A percentile compares a stretch with the other conserved stretches of the same genome.
These are phyloP conservation scores for Pyrochroa serraticornis DNA, from an alignment of 2,888 invertebrate genomes.

Conservation along the genomic window DNA sequence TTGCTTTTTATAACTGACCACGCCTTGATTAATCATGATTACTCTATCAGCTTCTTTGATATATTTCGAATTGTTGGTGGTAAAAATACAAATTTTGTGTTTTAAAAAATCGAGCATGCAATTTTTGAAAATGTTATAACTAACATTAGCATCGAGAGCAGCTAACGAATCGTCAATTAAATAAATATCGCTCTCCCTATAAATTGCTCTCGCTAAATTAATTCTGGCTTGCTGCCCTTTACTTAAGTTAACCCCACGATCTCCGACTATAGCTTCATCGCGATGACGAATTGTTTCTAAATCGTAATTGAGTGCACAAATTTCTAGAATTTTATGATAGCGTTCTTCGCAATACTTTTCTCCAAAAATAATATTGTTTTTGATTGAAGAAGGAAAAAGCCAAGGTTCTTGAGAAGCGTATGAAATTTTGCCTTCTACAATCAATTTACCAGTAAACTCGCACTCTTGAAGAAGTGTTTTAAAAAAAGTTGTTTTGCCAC, in stretches of 20 bases:
- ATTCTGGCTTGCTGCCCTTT: conserved; percentile 86
- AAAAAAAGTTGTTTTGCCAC: conserved; percentile 64
- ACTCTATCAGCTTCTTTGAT: conserved; percentile 60
- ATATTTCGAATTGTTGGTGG: conserved; percentile 64
- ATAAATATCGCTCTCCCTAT: conserved; percentile 81
- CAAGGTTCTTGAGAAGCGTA: conserved; percentile 71
- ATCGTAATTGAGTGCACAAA: conserved; percentile 70
- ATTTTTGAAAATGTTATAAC: conserved; percentile 23
- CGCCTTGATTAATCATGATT: conserved; percentile 53
- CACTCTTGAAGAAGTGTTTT: conserved; percentile 55
- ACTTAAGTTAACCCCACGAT: conserved; percentile 61
- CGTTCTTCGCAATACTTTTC: conserved; percentile 63
- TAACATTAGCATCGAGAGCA: conserved; percentile 70
- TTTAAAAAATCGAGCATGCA: conserved; percentile 66
- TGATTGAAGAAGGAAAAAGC: conserved; percentile 65
- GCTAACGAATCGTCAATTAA: conserved; percentile 86
- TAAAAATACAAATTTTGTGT: too few relatives aligned
- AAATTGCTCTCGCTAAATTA: conserved; percentile 82
- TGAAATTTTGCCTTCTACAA: conserved; percentile 59
- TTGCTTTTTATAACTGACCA: conserved; percentile 53
- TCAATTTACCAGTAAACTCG: conserved; percentile 51
- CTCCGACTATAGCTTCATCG: conserved; percentile 80
- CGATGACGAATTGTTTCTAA: conserved; percentile 58
- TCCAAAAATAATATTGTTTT: conserved; percentile 82
- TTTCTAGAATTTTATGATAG: conserved; percentile 66